These are phyloP conservation scores for Rhingia campestris DNA, from an alignment of 2,888 invertebrate genomes.

Conservation along the genomic window DNA sequence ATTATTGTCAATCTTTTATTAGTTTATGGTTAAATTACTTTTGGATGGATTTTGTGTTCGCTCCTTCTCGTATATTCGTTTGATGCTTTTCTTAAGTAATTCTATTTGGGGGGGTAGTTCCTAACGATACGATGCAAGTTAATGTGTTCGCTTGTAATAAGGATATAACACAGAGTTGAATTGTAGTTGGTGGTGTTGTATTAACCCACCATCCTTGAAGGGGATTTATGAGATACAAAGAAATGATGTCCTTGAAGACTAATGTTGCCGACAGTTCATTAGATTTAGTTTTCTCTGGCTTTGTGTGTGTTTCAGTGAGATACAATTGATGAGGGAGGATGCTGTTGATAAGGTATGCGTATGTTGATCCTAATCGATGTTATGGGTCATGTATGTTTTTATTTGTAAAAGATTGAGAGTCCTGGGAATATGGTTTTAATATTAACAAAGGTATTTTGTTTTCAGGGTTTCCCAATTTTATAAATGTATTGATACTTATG, in stretches of 20 bases:
- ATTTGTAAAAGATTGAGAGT: no score
- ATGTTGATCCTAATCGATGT: no score
- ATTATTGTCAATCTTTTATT: constrained; percentile 72
- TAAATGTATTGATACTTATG: no score
- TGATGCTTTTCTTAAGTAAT: constrained; percentile 31
- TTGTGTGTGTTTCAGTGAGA: neutral
- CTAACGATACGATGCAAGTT: constrained; percentile 51
- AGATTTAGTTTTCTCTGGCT: constrained; percentile 49
- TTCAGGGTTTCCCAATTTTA: no score
- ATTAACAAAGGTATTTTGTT: no score
- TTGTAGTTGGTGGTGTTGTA: constrained; percentile 14
- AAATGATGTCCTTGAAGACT: constrained; percentile 68
- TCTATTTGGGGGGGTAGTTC: constrained; percentile 56
- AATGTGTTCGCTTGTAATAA: neutral
- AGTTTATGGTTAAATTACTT: constrained; percentile 72
- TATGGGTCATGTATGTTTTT: no score
- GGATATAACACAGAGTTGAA: constrained; percentile 8
- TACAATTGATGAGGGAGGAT: no score
- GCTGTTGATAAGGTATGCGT: no score
- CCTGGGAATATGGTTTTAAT: no score
- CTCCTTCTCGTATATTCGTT: neutral
- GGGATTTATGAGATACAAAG: constrained; percentile 65
- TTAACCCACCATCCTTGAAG: constrained; percentile 47
- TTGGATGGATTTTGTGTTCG: constrained; percentile 49
- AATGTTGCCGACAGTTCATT: constrained; percentile 69